A percentile compares a stretch with the other conserved stretches of the same genome.
Evolutionary conservation across 2,888 invertebrate genomes (phyloP).

Genomic region (Zhuqinia jingwanae): DNA sequence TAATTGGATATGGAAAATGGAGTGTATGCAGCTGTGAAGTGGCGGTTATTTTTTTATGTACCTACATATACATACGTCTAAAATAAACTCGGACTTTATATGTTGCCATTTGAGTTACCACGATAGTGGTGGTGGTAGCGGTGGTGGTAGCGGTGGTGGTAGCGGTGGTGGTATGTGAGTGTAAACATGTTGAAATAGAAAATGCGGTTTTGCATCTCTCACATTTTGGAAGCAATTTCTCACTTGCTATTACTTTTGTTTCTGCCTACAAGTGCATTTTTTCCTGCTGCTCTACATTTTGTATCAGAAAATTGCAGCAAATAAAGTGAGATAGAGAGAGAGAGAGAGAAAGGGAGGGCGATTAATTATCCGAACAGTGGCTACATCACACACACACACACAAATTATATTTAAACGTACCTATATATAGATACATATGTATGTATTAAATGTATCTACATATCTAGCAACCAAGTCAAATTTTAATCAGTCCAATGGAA

Average conservation of each 20-base stretch:
- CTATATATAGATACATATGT: no score
- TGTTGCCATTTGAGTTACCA: no score
- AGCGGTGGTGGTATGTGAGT: background rate
- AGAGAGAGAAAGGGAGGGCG: background rate
- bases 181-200: background rate
- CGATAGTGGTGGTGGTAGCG: no score
- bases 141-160: no score
- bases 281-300: background rate
- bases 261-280: background rate
- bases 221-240: background rate
- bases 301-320: background rate
- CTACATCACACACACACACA: no score
- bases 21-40: no score
- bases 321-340: no score
- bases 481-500: constrained; percentile 63
- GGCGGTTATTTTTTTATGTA: no score
- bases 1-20: no score
- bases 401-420: no score
- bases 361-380: background rate
- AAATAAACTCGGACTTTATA: no score
- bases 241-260: background rate
- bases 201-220: background rate
- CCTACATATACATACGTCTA: no score
- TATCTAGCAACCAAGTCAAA: background rate
- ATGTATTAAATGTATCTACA: background rate